Conservation (phyloP, 1,140 invertebrate species). For the Drosophila bifasciata region DNA sequence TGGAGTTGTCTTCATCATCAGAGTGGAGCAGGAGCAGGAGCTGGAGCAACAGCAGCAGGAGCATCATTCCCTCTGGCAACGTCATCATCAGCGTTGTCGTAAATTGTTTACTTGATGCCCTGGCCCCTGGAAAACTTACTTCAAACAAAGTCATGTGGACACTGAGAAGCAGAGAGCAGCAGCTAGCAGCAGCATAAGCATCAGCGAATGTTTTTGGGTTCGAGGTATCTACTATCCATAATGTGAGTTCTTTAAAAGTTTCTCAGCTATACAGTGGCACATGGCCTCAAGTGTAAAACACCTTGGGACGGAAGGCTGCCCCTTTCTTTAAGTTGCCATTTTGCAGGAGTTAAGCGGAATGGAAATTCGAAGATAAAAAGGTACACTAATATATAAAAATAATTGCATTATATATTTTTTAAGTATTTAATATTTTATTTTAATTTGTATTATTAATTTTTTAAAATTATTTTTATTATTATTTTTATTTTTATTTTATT, state of each 20-base stretch:
- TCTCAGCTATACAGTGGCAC: constrained; percentile 50
- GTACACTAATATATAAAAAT: too few species aligned
- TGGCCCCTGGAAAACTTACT: constrained; percentile 62
- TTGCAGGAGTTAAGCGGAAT: neutral
- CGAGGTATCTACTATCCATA: constrained; percentile 43
- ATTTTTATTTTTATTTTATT: too few species aligned
- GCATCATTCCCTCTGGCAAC: constrained; percentile 53
- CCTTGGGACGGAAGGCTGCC: constrained; percentile 1
- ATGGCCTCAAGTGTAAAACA: constrained; percentile 31
- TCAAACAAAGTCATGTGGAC: constrained; percentile 81
- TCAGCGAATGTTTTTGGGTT: constrained; percentile 50
- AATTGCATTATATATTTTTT: too few species aligned
- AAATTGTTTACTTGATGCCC: constrained; percentile 81
- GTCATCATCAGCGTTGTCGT: constrained; percentile 79
- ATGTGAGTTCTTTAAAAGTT: constrained; percentile 78
- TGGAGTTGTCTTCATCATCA: constrained; percentile 43
- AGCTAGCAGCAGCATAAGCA: constrained; percentile 19
- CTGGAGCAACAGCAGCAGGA: constrained; percentile 23
- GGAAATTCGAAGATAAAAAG: too few species aligned
- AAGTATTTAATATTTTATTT: too few species aligned
- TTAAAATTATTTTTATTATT: too few species aligned
- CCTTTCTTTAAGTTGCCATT: constrained; percentile 5
- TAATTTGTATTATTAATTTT: too few species aligned
- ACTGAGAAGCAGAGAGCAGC: constrained; percentile 32
- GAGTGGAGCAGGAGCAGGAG: constrained; percentile 14